Evolutionary conservation across 2,888 invertebrate species (phyloP).

Genomic region (Pegoplata infirma): DNA sequence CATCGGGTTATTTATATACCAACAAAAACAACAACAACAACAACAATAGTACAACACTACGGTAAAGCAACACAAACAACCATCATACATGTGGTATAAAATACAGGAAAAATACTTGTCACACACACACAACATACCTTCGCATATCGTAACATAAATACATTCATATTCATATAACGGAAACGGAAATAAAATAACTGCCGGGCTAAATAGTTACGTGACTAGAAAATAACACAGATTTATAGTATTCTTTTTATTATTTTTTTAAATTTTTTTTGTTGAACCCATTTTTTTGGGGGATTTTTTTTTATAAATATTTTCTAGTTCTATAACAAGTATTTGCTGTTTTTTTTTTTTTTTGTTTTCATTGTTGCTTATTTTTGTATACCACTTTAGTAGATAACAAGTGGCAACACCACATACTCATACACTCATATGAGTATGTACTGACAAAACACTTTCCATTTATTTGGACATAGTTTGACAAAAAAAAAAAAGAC

Average conservation of each 20-base stretch:
- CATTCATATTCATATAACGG: slow-evolving; percentile 61
- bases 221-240: slow-evolving; percentile 61
- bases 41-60: slow-evolving; percentile 13
- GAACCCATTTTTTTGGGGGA: slow-evolving; percentile 31
- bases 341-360: no score
- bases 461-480: slow-evolving; percentile 4
- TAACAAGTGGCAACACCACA: slow-evolving; percentile 47
- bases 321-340: no score
- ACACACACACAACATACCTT: slow-evolving; percentile 31
- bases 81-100: neutral
- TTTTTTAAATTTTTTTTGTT: slow-evolving; percentile 13
- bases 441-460: slow-evolving; percentile 28
- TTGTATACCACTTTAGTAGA: slow-evolving; percentile 39
- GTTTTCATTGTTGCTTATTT: no score
- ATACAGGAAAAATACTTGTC: neutral
- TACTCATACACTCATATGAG: slow-evolving; percentile 4
- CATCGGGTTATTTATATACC: slow-evolving; percentile 60
- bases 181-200: slow-evolving; percentile 65
- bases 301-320: slow-evolving; percentile 26
- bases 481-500: slow-evolving; percentile 1
- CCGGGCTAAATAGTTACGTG: slow-evolving; percentile 64
- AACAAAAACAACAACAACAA: neutral
- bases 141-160: neutral
- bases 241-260: slow-evolving; percentile 27
- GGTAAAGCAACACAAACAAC: neutral